Percentiles rank a stretch among this genome's conserved stretches.
phyloP scores from a whole-genome alignment of 2,797 vertebrate genomes.

The Falco naumanni region DNA sequence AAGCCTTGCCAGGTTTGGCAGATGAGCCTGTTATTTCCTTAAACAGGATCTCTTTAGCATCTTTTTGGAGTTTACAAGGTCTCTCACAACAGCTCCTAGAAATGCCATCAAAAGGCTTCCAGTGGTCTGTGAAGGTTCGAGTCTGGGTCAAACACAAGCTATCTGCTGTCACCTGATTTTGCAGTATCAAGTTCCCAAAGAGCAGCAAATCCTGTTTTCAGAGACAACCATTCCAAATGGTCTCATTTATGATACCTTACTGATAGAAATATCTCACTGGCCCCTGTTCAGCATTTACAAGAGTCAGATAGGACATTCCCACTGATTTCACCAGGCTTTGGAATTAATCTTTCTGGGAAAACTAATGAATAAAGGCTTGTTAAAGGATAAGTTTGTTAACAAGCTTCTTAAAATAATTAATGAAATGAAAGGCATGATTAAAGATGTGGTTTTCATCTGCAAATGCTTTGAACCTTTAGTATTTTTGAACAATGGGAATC shows the following conservation, averaged over 20 bases:
- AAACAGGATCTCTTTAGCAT: not conserved
- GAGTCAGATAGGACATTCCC: constrained; percentile 4
- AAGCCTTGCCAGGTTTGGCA: not conserved
- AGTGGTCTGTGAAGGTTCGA: not conserved
- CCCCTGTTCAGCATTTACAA: not conserved
- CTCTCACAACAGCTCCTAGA: not conserved
- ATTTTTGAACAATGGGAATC: constrained; percentile 12
- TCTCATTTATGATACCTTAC: not conserved
- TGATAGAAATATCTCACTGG: not conserved
- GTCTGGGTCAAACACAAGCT: not conserved
- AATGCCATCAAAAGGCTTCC: constrained; percentile 21
- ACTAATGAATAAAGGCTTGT: constrained; percentile 28
- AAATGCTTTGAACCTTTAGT: not conserved
- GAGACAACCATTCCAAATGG: not conserved
- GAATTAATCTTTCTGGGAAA: constrained; percentile 21
- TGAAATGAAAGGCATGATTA: not conserved
- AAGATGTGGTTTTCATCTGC: not conserved
- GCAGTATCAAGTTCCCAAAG: not conserved
- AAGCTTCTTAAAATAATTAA: constrained; percentile 37
- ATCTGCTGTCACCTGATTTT: constrained; percentile 10
- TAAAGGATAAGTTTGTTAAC: constrained; percentile 24
- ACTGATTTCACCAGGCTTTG: not conserved
- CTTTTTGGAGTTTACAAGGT: not conserved
- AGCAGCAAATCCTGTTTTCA: constrained; percentile 15
- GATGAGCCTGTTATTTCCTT: constrained; percentile 12